A percentile compares a stretch with the other conserved stretches of the same genome.
Evolutionary conservation across 1,140 invertebrate species (phyloP).

Genomic region (Whitmania pigra): DNA sequence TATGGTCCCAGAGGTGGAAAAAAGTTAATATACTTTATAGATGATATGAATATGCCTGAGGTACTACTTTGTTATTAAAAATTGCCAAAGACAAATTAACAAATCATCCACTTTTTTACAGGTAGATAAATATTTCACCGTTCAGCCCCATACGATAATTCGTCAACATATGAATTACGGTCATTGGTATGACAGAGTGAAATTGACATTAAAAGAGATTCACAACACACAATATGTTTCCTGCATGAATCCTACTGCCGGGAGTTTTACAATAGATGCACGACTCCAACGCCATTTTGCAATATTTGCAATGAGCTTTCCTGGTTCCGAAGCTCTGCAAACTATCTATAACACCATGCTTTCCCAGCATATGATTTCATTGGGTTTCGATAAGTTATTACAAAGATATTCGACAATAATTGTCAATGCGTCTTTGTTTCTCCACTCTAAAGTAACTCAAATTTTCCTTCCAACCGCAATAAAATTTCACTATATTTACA

Average conservation of each 20-base stretch:
- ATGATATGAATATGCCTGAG: slow-evolving; percentile 97
- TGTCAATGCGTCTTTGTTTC: slow-evolving; percentile 62
- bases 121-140: slow-evolving; percentile 83
- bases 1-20: slow-evolving; percentile 88
- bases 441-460: slow-evolving; percentile 71
- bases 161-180: slow-evolving; percentile 86
- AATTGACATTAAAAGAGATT: slow-evolving; percentile 79
- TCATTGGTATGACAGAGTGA: slow-evolving; percentile 80
- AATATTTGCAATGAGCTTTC: slow-evolving; percentile 85
- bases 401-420: slow-evolving; percentile 54
- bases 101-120: slow-evolving; percentile 27
- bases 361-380: slow-evolving; percentile 66
- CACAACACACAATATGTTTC: slow-evolving; percentile 91
- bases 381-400: slow-evolving; percentile 54
- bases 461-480: slow-evolving; percentile 83
- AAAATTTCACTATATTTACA: slow-evolving; percentile 94
- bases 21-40: slow-evolving; percentile 83
- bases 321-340: slow-evolving; percentile 65
- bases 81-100: no score
- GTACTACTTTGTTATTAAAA: slow-evolving; percentile 41
- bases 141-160: slow-evolving; percentile 87
- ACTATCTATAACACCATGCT: slow-evolving; percentile 69
- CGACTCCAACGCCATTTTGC: slow-evolving; percentile 75
- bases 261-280: slow-evolving; percentile 89
- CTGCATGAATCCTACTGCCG: slow-evolving; percentile 93